phyloP scores from a whole-genome alignment of 2,888 invertebrate species.

The Pemphredon lugubris region DNA sequence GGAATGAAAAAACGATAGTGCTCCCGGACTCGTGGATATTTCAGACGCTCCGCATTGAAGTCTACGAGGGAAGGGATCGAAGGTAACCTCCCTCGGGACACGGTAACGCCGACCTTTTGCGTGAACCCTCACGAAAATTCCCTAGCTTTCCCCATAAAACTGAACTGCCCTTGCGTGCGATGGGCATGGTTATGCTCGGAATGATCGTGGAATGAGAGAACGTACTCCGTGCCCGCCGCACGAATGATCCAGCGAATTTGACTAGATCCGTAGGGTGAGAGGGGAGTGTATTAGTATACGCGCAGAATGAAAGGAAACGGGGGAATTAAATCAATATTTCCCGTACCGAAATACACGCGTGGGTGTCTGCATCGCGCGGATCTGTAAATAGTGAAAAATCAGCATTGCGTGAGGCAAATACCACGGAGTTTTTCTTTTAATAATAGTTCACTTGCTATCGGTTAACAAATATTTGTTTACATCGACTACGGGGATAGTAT shows the following conservation, averaged over 20 bases:
- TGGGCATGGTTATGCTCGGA: slow-evolving; percentile 48
- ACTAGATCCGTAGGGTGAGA: slow-evolving; percentile 2
- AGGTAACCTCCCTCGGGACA: slow-evolving; percentile 55
- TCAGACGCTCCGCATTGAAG: slow-evolving; percentile 51
- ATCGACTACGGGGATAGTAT: not conserved
- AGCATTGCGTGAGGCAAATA: not conserved
- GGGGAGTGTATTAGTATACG: not conserved
- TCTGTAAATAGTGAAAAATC: slow-evolving; percentile 29
- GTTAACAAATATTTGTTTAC: slow-evolving; percentile 4
- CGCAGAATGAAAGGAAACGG: not conserved
- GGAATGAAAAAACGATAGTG: slow-evolving; percentile 54
- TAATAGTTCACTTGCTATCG: not conserved
- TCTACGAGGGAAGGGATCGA: slow-evolving; percentile 38
- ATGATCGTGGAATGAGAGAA: slow-evolving; percentile 45
- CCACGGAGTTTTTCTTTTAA: slow-evolving; percentile 8
- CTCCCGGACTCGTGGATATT: slow-evolving; percentile 61
- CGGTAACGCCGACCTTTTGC: slow-evolving; percentile 54
- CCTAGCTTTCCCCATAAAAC: slow-evolving; percentile 57
- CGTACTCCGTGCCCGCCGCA: slow-evolving; percentile 8
- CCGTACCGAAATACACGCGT: not conserved
- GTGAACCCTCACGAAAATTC: slow-evolving; percentile 57
- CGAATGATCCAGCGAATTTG: slow-evolving; percentile 53
- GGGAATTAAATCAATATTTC: slow-evolving; percentile 35
- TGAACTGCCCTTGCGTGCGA: slow-evolving; percentile 63
- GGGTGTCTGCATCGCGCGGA: not conserved